Evolutionary conservation across 2,113 vertebrate species (phyloP).

Genomic region (Spea bombifrons): DNA sequence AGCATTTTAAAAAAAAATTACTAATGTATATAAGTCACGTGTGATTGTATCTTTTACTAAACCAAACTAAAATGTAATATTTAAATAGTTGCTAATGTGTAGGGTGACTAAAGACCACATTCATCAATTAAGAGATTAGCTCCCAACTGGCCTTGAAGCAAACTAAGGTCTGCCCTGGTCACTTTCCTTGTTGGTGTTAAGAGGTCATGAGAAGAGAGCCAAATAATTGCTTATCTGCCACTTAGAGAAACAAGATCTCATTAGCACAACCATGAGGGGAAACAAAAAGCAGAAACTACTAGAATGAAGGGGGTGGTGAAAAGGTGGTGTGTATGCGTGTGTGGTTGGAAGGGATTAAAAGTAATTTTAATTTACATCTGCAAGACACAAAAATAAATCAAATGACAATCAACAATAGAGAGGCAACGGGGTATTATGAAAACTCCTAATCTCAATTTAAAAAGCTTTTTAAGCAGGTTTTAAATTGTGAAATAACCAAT

Average conservation of each 20-base stretch:
- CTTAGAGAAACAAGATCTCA: background rate
- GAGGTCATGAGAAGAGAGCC: background rate
- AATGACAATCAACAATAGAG: constrained; percentile 10
- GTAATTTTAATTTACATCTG: constrained; percentile 1
- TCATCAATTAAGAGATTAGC: background rate
- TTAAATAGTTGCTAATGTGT: too few species aligned
- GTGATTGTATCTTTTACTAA: too few species aligned
- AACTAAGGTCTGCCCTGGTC: too few species aligned
- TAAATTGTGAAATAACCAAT: constrained; percentile 8
- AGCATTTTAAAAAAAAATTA: too few species aligned
- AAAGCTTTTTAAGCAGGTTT: constrained; percentile 3
- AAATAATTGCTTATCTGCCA: background rate
- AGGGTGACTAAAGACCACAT: too few species aligned
- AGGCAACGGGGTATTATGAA: constrained; percentile 6
- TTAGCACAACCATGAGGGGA: background rate
- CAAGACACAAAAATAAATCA: constrained; percentile 10
- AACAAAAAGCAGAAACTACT: background rate
- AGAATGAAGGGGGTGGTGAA: background rate
- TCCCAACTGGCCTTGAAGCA: too few species aligned
- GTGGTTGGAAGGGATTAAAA: background rate
- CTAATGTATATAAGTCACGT: too few species aligned
- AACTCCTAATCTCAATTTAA: constrained; percentile 1
- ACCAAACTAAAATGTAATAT: too few species aligned
- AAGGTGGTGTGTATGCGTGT: background rate
- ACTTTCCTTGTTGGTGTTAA: background rate